Evolutionary conservation across 2,888 invertebrate genomes (phyloP), one percentile per base, ranked within the genome.

Genomic region (Dryococelus australis): DNA sequence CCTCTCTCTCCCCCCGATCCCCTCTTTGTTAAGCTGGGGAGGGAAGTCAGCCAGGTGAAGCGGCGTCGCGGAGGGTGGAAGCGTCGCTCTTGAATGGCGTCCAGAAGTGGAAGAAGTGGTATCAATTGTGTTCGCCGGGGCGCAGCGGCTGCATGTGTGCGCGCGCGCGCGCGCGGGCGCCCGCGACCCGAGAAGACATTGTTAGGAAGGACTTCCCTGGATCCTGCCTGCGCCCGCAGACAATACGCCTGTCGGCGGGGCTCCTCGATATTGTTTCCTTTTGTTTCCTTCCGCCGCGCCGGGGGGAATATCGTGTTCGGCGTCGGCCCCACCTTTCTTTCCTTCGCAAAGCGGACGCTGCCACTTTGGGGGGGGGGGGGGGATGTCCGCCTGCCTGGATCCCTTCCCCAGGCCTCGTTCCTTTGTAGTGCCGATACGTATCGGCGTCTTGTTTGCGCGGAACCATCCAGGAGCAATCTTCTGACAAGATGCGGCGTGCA

Each of bases 1-100:
- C n/a, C n/a, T n/a, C n/a, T n/a, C n/a, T n/a, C n/a, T n/a, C n/a
- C n/a, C n/a, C n/a, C n/a, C n/a, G n/a, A n/a, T n/a, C n/a, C 47
- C 16, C 8, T 6, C 16, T 47, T 47, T 47, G 47, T 47, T 47
- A 2, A 16, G 47, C 35, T 8, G 47, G 16, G 20, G 20, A 65
- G 8, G 51, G 12, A 87, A 87, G 87, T 88, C 85, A 86, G 85
- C 86, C 87, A 88, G 87, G 88, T 88, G 87, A 88, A 80, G 85
- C 35, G 78, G 87, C 87, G 78, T 85, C 86, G 78, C 35, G 35
- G 65, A 86, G 47, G 81, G 84, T 27, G 85, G 87, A 65, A 47
- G 10, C 16, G 47, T 47, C 47, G 47, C 47, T 47, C 47, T 16
- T 47, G 47, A 47, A 47, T 65, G 24, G 65, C 65, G 65, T 16